These are phyloP conservation scores for Vanessa cardui DNA, from an alignment of 2,888 invertebrate genomes.

Conservation along the genomic window DNA sequence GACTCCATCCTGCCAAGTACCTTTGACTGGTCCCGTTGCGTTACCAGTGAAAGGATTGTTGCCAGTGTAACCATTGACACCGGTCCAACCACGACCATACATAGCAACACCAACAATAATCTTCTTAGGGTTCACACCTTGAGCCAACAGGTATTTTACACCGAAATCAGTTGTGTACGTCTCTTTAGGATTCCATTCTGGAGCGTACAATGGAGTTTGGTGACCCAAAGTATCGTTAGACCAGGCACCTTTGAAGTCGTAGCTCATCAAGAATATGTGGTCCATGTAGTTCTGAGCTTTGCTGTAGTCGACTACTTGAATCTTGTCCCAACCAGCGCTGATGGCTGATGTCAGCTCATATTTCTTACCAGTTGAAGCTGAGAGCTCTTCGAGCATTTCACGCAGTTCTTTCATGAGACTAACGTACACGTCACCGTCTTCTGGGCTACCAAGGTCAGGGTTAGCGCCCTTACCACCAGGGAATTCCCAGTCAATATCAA, in stretches of 20 bases:
- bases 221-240: constrained; percentile 76
- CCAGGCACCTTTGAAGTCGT: constrained; percentile 79
- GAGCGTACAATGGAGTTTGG: constrained; percentile 71
- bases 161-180: constrained; percentile 79
- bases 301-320: constrained; percentile 75
- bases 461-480: constrained; percentile 79
- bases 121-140: constrained; percentile 75
- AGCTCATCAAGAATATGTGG: constrained; percentile 78
- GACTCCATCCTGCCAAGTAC: constrained; percentile 78
- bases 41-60: constrained; percentile 74
- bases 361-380: constrained; percentile 69
- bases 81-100: constrained; percentile 79
- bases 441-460: constrained; percentile 70
- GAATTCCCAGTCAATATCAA: constrained; percentile 80
- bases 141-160: constrained; percentile 70
- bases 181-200: constrained; percentile 71
- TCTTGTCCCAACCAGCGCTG: constrained; percentile 79
- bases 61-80: constrained; percentile 65
- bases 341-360: constrained; percentile 79
- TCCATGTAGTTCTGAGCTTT: constrained; percentile 77
- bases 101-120: constrained; percentile 76
- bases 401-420: constrained; percentile 72
- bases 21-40: constrained; percentile 74
- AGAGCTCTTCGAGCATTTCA: constrained; percentile 70
- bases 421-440: constrained; percentile 72